Percentiles rank a stretch among this genome's conserved stretches.
Conservation (phyloP, 2,888 invertebrate genomes). For the Leucophenga montana region DNA sequence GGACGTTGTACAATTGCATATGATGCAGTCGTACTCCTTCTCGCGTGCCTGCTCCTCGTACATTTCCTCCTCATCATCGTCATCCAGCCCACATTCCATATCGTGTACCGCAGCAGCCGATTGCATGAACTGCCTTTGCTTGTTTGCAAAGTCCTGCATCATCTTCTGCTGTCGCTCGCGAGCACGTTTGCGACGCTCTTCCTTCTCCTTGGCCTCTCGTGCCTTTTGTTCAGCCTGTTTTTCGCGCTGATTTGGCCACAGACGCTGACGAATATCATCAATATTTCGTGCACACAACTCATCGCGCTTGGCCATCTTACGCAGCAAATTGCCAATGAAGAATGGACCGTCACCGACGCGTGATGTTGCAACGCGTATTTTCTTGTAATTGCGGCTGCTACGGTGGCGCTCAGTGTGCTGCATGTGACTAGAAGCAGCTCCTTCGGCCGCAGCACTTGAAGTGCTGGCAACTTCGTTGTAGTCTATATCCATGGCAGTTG, state of each 20-base stretch:
- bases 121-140: constrained; percentile 93
- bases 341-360: constrained; percentile 87
- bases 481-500: constrained; percentile 68
- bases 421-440: constrained; percentile 36
- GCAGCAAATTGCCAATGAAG: constrained; percentile 87
- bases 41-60: constrained; percentile 77
- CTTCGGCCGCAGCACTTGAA: constrained; percentile 50
- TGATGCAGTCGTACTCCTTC: constrained; percentile 93
- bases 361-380: constrained; percentile 71
- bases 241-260: constrained; percentile 89
- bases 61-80: constrained; percentile 78
- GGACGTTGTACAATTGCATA: constrained; percentile 92
- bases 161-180: constrained; percentile 92
- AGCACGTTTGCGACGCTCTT: constrained; percentile 87
- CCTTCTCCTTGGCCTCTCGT: constrained; percentile 80
- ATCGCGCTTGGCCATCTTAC: constrained; percentile 83
- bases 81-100: constrained; percentile 70
- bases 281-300: constrained; percentile 81
- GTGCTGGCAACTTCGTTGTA: constrained; percentile 69
- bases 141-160: constrained; percentile 93
- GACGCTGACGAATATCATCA: constrained; percentile 79
- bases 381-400: constrained; percentile 51
- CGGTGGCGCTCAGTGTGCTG: constrained; percentile 38
- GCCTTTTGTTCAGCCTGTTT: constrained; percentile 83
- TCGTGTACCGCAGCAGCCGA: constrained; percentile 76